Percentiles rank a stretch among this genome's conserved stretches.
These are phyloP conservation scores for Solenopsis invicta DNA, from an alignment of 1,140 invertebrate species.

Conservation along the genomic window DNA sequence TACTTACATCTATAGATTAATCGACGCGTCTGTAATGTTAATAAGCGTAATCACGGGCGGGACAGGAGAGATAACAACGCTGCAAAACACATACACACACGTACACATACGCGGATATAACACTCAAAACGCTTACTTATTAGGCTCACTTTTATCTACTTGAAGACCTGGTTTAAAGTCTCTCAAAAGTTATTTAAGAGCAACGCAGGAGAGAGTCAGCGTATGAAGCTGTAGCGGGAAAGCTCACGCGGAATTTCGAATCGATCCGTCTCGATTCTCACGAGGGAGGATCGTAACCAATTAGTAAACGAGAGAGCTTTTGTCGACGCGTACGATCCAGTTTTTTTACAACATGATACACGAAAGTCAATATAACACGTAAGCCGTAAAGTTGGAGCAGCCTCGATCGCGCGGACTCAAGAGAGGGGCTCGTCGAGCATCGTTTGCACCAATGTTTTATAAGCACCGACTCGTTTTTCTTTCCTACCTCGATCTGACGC, in stretches of 20 bases:
- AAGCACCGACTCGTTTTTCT: conserved; percentile 36
- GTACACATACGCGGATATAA: conserved; percentile 1
- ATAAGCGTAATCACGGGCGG: conserved; percentile 66
- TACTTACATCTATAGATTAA: conserved; percentile 70
- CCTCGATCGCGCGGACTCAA: conserved; percentile 40
- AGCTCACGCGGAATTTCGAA: conserved; percentile 23
- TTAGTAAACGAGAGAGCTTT: conserved; percentile 15
- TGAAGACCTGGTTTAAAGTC: conserved; percentile 33
- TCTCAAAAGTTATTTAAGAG: conserved; percentile 29
- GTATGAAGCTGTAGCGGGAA: neutral
- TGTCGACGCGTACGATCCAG: conserved; percentile 26
- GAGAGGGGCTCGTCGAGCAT: neutral
- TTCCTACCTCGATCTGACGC: neutral
- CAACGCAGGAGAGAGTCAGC: conserved; percentile 1
- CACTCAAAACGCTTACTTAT: conserved; percentile 56
- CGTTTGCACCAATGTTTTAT: conserved; percentile 22
- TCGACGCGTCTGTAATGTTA: conserved; percentile 61
- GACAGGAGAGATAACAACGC: neutral
- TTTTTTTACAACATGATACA: conserved; percentile 40
- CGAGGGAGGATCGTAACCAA: neutral
- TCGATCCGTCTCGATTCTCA: conserved; percentile 1
- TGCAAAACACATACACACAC: neutral
- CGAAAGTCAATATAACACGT: conserved; percentile 54
- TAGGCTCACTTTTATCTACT: conserved; percentile 51
- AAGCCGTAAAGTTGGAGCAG: conserved; percentile 45